A percentile compares a stretch with the other conserved stretches of the same genome.
Conservation (phyloP, 2,113 vertebrate species). For the Apaloderma vittatum region DNA sequence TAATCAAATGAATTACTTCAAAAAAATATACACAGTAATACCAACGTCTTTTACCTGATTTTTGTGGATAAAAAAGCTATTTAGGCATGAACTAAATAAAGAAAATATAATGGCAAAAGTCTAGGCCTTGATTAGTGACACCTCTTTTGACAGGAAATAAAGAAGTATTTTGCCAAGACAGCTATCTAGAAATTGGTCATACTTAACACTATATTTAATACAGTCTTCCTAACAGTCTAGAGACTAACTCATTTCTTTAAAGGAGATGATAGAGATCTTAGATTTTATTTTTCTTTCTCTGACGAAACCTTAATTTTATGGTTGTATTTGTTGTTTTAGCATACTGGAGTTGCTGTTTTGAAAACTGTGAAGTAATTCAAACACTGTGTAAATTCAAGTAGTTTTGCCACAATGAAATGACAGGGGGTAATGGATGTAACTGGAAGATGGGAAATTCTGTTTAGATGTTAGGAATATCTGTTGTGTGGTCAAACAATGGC, state of each 20-base stretch:
- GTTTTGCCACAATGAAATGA: not conserved
- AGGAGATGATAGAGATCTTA: not conserved
- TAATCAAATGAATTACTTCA: not conserved
- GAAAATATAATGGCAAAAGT: not conserved
- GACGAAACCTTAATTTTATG: not conserved
- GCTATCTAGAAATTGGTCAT: not conserved
- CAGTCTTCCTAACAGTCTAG: not conserved
- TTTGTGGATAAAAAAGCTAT: not conserved
- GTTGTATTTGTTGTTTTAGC: not conserved
- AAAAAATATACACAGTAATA: not conserved
- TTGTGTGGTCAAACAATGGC: not conserved
- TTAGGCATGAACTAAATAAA: not conserved
- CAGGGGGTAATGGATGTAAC: not conserved
- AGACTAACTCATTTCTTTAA: not conserved
- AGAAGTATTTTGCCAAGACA: not conserved
- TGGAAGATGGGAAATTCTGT: not conserved
- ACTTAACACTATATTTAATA: not conserved
- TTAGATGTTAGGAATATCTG: not conserved
- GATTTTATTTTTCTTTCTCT: not conserved
- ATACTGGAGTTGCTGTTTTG: not conserved
- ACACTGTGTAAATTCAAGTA: not conserved
- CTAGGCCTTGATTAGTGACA: not conserved
- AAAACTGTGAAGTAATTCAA: not conserved
- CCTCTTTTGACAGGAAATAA: not conserved
- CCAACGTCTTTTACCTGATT: not conserved